A percentile compares a stretch with the other conserved stretches of the same genome.
Evolutionary conservation across 64 coral and sea anemone genomes (phyloP).

Genomic region (Hydrozoanthus tunicans): DNA sequence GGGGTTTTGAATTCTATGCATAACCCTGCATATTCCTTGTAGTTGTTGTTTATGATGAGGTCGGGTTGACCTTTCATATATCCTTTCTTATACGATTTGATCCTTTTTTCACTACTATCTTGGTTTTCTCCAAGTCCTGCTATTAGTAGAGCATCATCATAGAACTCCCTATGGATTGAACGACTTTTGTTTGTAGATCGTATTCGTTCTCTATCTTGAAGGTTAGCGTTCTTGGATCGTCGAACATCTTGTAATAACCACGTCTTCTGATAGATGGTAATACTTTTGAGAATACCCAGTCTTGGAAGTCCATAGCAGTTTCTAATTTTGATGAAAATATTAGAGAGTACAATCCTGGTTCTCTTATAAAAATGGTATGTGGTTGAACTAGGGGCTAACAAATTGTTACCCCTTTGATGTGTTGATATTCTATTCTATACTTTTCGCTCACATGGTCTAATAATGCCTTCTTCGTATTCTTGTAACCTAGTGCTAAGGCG

Average conservation of each 20-base stretch:
- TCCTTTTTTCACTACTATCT: no score
- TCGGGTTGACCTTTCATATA: not conserved
- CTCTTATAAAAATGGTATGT: slow-evolving; percentile 19
- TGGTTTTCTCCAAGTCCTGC: no score
- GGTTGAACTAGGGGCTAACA: not conserved
- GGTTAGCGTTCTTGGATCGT: not conserved
- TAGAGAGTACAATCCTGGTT: slow-evolving; percentile 8
- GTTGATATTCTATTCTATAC: not conserved
- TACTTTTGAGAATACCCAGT: slow-evolving; percentile 26
- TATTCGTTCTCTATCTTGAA: slow-evolving; percentile 2
- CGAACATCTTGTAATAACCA: not conserved
- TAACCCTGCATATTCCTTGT: not conserved
- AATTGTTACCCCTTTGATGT: no score
- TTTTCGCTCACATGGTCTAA: not conserved
- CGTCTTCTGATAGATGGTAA: not conserved
- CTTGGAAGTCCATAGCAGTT: not conserved
- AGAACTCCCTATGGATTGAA: not conserved
- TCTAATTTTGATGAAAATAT: not conserved
- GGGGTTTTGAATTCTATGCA: not conserved
- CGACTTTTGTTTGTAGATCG: not conserved
- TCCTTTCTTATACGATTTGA: no score
- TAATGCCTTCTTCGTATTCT: not conserved
- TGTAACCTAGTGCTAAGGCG: not conserved
- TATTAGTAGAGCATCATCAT: no score
- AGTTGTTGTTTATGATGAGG: not conserved